These are phyloP conservation scores for Cassiopea andromeda DNA, from an alignment of 30 jellyfish, hydroid and myxozoan species.

Conservation along the genomic window DNA sequence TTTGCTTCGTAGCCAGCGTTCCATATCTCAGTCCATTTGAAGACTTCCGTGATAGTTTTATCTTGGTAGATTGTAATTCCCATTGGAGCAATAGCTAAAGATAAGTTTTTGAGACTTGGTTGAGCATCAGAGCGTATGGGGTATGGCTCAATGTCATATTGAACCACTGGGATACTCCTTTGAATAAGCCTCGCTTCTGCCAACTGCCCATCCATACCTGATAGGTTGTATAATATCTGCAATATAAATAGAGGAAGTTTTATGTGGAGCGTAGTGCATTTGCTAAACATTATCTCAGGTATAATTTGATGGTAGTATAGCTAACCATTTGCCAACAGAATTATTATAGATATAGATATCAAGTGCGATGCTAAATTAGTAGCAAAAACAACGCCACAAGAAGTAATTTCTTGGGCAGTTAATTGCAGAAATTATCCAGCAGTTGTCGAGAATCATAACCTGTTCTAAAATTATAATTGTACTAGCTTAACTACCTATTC, in stretches of 20 bases:
- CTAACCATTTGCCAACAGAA: no score
- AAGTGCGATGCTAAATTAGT: no score
- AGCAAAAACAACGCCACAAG: no score
- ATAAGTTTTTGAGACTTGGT: constrained; percentile 68
- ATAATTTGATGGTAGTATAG: no score
- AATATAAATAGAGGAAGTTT: neutral
- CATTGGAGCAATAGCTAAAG: constrained; percentile 73
- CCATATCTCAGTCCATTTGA: constrained; percentile 94
- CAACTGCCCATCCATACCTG: constrained; percentile 75
- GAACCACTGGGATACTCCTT: constrained; percentile 52
- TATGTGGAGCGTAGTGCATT: no score
- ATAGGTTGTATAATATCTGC: constrained; percentile 67
- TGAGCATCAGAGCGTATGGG: constrained; percentile 90
- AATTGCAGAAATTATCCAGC: no score
- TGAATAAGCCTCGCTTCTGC: constrained; percentile 85
- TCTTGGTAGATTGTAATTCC: constrained; percentile 82
- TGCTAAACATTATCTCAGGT: no score
- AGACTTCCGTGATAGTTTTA: constrained; percentile 54
- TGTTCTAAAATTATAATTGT: no score
- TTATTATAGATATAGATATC: no score
- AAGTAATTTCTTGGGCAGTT: no score
- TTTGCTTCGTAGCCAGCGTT: constrained; percentile 79
- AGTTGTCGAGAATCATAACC: no score
- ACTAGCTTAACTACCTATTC: no score
- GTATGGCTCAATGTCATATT: constrained; percentile 76